phyloP scores from a whole-genome alignment of 2,113 vertebrate species.

The Equus przewalskii region DNA sequence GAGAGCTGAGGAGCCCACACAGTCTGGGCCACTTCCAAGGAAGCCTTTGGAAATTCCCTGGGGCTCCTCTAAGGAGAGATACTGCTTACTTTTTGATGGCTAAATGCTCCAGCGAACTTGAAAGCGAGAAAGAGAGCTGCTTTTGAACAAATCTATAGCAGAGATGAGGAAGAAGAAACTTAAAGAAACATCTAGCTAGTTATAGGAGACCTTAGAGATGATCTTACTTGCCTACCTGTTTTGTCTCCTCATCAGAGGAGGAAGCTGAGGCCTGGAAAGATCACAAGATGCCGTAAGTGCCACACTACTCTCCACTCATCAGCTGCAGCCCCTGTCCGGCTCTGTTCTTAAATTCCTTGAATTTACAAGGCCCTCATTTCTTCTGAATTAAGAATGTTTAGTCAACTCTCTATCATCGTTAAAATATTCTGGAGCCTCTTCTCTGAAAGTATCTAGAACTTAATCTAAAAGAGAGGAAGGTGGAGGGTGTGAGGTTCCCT shows the following conservation, averaged over 20 bases:
- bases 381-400: conserved; percentile 5
- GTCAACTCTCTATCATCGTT: not conserved
- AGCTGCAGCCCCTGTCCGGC: not conserved
- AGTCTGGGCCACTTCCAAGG: not conserved
- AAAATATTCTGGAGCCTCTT: not conserved
- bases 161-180: not conserved
- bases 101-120: not conserved
- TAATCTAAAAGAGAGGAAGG: not conserved
- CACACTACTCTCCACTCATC: not conserved
- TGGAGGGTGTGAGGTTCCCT: not conserved
- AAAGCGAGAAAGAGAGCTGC: not conserved
- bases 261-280: not conserved
- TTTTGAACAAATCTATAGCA: not conserved
- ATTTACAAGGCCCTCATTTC: not conserved
- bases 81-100: not conserved
- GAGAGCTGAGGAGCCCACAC: not conserved
- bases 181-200: not conserved
- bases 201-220: not conserved
- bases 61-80: not conserved
- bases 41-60: conserved; percentile 11
- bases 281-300: not conserved
- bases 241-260: not conserved
- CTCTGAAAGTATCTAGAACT: not conserved
- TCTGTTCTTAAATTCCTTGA: not conserved
- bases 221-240: not conserved